Evolutionary conservation across 2,888 invertebrate species (phyloP).

Genomic region (Embidobia sp.): DNA sequence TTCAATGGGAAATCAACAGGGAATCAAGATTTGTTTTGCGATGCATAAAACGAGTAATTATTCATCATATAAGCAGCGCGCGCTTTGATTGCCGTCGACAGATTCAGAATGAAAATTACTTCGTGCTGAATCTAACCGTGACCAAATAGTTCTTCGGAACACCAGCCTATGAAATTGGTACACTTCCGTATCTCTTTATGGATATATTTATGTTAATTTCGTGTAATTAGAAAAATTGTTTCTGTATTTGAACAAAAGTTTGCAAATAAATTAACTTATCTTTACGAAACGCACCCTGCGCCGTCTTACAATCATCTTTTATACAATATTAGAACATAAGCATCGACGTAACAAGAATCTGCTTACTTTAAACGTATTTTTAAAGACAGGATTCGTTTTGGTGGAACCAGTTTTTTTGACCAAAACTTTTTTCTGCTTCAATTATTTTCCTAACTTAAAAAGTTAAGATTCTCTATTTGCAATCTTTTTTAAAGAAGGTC

Average conservation of each 20-base stretch:
- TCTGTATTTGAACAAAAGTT: constrained; percentile 1
- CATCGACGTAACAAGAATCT: too few relatives aligned
- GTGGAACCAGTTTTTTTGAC: too few relatives aligned
- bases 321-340: too few relatives aligned
- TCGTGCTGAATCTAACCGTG: constrained; percentile 47
- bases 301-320: too few relatives aligned
- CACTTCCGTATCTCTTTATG: constrained; percentile 27
- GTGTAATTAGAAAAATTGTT: constrained; percentile 21
- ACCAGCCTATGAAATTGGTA: constrained; percentile 33
- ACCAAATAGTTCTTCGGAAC: constrained; percentile 39
- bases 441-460: too few relatives aligned
- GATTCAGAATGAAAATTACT: constrained; percentile 52
- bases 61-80: constrained; percentile 57
- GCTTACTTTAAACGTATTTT: too few relatives aligned
- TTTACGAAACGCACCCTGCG: too few relatives aligned
- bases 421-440: too few relatives aligned
- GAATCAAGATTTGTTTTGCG: constrained; percentile 66
- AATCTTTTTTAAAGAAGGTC: too few relatives aligned
- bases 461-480: too few relatives aligned
- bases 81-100: constrained; percentile 60
- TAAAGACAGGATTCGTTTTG: too few relatives aligned
- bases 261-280: too few relatives aligned
- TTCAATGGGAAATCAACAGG: constrained; percentile 66
- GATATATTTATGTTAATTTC: constrained; percentile 22
- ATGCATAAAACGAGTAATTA: constrained; percentile 69